Conservation (phyloP, 2,888 invertebrate species). For the Orthosia gracilis region DNA sequence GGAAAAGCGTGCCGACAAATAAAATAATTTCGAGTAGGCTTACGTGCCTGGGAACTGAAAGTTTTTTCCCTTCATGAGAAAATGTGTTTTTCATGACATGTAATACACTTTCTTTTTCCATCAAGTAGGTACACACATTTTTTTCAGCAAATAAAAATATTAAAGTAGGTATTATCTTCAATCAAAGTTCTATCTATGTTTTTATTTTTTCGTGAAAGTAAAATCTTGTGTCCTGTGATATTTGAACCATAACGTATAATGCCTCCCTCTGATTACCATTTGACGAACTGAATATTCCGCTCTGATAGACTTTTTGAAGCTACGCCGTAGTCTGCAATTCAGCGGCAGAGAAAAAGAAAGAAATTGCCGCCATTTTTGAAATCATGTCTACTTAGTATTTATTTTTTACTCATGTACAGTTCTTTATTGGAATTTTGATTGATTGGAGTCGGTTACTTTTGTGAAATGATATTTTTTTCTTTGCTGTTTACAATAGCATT, state of each 20-base stretch:
- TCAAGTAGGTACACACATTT: conserved; percentile 52
- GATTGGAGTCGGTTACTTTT: conserved; percentile 67
- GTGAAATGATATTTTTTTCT: conserved; percentile 35
- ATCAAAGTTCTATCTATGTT: conserved; percentile 76
- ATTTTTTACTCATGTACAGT: conserved; percentile 59
- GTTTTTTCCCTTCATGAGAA: conserved; percentile 75
- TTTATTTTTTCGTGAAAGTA: conserved; percentile 79
- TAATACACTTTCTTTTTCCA: conserved; percentile 64
- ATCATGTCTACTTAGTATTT: conserved; percentile 69
- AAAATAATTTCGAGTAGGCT: conserved; percentile 79
- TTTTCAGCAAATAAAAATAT: conserved; percentile 60
- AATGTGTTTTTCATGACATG: conserved; percentile 73
- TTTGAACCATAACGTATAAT: conserved; percentile 89
- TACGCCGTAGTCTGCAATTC: conserved; percentile 77
- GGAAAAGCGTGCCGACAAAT: conserved; percentile 63
- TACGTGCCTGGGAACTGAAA: conserved; percentile 79
- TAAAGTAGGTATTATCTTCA: conserved; percentile 61
- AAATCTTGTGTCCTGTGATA: conserved; percentile 86
- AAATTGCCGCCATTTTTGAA: conserved; percentile 79
- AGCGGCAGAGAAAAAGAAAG: conserved; percentile 78
- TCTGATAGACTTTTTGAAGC: conserved; percentile 87
- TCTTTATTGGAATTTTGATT: conserved; percentile 74
- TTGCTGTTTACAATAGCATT: conserved; percentile 9
- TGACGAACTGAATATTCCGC: conserved; percentile 88
- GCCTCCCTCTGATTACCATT: conserved; percentile 89